Evolutionary conservation across 2,888 invertebrate genomes (phyloP), one percentile per base, ranked within the genome.

Genomic region (Galerucella pusilla): DNA sequence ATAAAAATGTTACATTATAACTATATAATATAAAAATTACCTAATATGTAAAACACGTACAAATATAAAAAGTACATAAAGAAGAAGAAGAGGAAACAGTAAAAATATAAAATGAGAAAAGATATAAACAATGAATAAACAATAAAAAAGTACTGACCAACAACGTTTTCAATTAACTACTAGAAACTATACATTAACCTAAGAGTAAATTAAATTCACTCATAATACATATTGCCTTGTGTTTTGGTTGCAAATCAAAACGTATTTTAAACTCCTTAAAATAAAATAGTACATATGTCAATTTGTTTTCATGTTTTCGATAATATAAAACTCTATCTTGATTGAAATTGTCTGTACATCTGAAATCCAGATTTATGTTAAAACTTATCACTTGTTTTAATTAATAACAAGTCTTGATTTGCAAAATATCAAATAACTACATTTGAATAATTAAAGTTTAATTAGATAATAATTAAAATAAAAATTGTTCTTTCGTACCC

Each of bases 201-300:
- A 68, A 67, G 65, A 68, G 69, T n/a, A 68, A 69, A 74, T 74
- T 49, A 69, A 54, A 74, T 74, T 74, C 65, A 74, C 73, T 74
- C 69, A 46, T 59, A 64, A 59, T 46, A 49, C 63, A 73, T 54
- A 74, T 73, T 69, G 65, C 71, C 63, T 45, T 71, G 54, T 65
- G 65, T 64, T 71, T 65, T 28, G 35, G 35, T 35, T 65, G 65
- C 35, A 35, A 71, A 71, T 71, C 65, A 54, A 71, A 64, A 28
- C 63, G 49, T 52, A 61, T 70, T 35, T 28, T n/a, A 46, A 46
- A 45, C 57, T 70, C 46, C 20, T 45, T 25, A 46, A 14, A 28
- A 28, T 28, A n/a, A n/a, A n/a, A n/a, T n/a, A n/a, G n/a, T n/a
- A n/a, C n/a, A n/a, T n/a, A n/a, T n/a, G n/a, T n/a, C n/a, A n/a